Evolutionary conservation across 1,140 invertebrate genomes (phyloP).

Genomic region (Neodiprion virginianus): DNA sequence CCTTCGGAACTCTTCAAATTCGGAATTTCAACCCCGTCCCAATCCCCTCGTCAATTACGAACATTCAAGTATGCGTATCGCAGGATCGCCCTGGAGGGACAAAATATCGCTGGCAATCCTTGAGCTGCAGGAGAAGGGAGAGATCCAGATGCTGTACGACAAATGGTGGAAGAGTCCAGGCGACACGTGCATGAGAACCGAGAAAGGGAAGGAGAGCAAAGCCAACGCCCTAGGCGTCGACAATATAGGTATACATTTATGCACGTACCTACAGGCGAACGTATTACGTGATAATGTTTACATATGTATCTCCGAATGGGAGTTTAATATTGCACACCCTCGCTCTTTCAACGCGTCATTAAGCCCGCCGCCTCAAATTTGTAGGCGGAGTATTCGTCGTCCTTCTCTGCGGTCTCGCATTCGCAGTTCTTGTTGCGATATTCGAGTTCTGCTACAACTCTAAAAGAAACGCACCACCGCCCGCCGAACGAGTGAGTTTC

Average conservation of each 20-base stretch:
- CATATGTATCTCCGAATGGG: too few relatives aligned
- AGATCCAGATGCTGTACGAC: conserved; percentile 73
- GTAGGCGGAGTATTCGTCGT: conserved; percentile 92
- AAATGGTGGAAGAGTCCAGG: conserved; percentile 80
- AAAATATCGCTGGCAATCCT: conserved; percentile 79
- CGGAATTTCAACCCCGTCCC: too few relatives aligned
- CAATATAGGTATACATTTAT: conserved; percentile 73
- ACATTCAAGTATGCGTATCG: neutral
- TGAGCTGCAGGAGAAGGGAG: conserved; percentile 78
- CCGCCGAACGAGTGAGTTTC: conserved; percentile 69
- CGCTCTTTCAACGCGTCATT: neutral
- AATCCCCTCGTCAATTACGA: neutral
- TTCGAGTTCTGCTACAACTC: conserved; percentile 86
- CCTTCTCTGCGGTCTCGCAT: conserved; percentile 76
- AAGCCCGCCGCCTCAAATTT: neutral
- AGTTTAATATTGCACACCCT: neutral
- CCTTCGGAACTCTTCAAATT: too few relatives aligned
- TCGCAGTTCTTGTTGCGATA: conserved; percentile 78
- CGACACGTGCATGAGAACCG: conserved; percentile 69
- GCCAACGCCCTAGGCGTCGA: conserved; percentile 85
- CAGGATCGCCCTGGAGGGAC: conserved; percentile 78
- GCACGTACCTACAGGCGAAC: too few relatives aligned
- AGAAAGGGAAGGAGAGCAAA: conserved; percentile 76
- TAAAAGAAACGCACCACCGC: conserved; percentile 66
- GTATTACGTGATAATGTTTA: too few relatives aligned